These are phyloP conservation scores for Vulpes ferrilata DNA, from an alignment of 2,113 vertebrate genomes.

Conservation along the genomic window DNA sequence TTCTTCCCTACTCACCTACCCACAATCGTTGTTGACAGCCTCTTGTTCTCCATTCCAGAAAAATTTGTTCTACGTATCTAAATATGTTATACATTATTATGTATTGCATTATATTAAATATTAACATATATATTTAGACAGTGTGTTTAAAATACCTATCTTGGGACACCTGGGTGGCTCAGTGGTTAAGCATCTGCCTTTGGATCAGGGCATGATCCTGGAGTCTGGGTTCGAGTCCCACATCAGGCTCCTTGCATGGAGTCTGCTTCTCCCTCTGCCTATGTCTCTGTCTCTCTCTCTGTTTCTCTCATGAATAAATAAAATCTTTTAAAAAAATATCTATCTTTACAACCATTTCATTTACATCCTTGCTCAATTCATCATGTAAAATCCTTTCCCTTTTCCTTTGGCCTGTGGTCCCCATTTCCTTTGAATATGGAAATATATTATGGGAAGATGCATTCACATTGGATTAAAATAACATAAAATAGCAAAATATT, in stretches of 20 bases:
- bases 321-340: too few relatives aligned
- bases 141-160: background rate
- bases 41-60: constrained; percentile 28
- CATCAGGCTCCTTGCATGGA: too few relatives aligned
- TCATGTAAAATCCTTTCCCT: constrained; percentile 40
- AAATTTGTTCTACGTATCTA: background rate
- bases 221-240: too few relatives aligned
- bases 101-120: background rate
- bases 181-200: too few relatives aligned
- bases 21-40: background rate
- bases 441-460: background rate
- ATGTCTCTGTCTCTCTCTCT: too few relatives aligned
- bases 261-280: too few relatives aligned
- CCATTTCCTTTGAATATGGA: constrained; percentile 27
- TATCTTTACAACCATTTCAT: background rate
- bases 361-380: constrained; percentile 24
- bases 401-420: background rate
- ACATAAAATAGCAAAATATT: background rate
- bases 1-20: background rate
- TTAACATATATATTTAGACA: background rate
- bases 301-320: too few relatives aligned
- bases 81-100: background rate
- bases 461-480: constrained; percentile 41
- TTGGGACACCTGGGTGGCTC: background rate
- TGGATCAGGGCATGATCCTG: too few relatives aligned